phyloP scores from a whole-genome alignment of 2,888 invertebrate species.

The Sesia apiformis region DNA sequence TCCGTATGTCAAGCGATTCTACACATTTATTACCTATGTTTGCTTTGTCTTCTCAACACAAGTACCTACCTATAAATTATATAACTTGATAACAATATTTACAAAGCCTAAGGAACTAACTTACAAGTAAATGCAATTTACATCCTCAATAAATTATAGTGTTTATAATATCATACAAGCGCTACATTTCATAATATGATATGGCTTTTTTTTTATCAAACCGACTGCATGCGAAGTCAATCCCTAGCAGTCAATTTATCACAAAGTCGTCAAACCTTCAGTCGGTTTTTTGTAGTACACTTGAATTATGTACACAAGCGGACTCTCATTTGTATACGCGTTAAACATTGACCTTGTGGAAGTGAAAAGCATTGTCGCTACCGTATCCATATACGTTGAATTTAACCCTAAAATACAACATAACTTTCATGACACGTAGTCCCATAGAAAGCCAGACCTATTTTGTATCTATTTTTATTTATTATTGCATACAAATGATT shows the following conservation, averaged over 20 bases:
- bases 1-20: slow-evolving; percentile 53
- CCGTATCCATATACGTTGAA: too few relatives aligned
- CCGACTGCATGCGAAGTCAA: slow-evolving; percentile 47
- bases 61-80: slow-evolving; percentile 73
- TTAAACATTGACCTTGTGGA: too few relatives aligned
- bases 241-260: slow-evolving; percentile 49
- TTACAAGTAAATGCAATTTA: slow-evolving; percentile 71
- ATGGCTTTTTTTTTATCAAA: slow-evolving; percentile 63
- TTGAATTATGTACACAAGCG: too few relatives aligned
- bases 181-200: slow-evolving; percentile 65
- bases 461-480: too few relatives aligned
- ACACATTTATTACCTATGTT: slow-evolving; percentile 55
- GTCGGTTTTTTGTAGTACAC: neutral
- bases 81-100: slow-evolving; percentile 74
- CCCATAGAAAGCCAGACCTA: too few relatives aligned
- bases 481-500: too few relatives aligned
- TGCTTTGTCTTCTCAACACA: slow-evolving; percentile 50
- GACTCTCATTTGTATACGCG: too few relatives aligned
- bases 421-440: too few relatives aligned
- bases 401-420: too few relatives aligned
- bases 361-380: too few relatives aligned
- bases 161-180: slow-evolving; percentile 73
- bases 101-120: slow-evolving; percentile 71
- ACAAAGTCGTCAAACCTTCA: slow-evolving; percentile 17
- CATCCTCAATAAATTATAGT: slow-evolving; percentile 67